A percentile compares a stretch with the other conserved stretches of the same genome.
Evolutionary conservation across 2,888 invertebrate genomes (phyloP).

Genomic region (Alitta virens): DNA sequence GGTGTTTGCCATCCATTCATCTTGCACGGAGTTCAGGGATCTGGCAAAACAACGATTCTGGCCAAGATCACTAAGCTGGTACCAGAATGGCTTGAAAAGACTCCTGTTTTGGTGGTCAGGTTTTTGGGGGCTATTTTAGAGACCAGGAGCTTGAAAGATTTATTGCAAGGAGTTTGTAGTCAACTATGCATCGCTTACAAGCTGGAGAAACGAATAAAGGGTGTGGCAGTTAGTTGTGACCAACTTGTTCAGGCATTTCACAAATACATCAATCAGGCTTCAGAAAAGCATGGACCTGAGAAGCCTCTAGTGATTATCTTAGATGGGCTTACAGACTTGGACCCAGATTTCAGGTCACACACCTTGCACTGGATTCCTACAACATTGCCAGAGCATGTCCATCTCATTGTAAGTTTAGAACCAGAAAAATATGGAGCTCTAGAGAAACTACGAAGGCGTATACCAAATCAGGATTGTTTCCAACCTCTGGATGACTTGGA

Average conservation of each 20-base stretch:
- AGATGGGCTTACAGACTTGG: slow-evolving; percentile 18
- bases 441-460: neutral
- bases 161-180: slow-evolving; percentile 4
- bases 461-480: slow-evolving; percentile 1
- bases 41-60: slow-evolving; percentile 8
- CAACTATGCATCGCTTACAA: slow-evolving; percentile 7
- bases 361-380: slow-evolving; percentile 20
- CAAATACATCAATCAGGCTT: slow-evolving; percentile 6
- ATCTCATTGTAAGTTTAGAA: slow-evolving; percentile 15
- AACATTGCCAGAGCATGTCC: slow-evolving; percentile 13
- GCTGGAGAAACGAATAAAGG: neutral
- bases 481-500: slow-evolving; percentile 2
- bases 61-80: slow-evolving; percentile 8
- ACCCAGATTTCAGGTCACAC: slow-evolving; percentile 7
- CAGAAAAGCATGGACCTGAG: slow-evolving; percentile 19
- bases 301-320: slow-evolving; percentile 19
- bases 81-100: slow-evolving; percentile 1
- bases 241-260: slow-evolving; percentile 1
- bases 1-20: neutral
- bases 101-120: slow-evolving; percentile 4
- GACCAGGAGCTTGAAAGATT: slow-evolving; percentile 2
- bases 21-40: slow-evolving; percentile 6
- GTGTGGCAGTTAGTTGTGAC: neutral
- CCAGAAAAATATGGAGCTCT: neutral
- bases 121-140: slow-evolving; percentile 1